Conservation (phyloP, 2,888 invertebrate genomes). For the Drosophila pseudotalamancana region DNA sequence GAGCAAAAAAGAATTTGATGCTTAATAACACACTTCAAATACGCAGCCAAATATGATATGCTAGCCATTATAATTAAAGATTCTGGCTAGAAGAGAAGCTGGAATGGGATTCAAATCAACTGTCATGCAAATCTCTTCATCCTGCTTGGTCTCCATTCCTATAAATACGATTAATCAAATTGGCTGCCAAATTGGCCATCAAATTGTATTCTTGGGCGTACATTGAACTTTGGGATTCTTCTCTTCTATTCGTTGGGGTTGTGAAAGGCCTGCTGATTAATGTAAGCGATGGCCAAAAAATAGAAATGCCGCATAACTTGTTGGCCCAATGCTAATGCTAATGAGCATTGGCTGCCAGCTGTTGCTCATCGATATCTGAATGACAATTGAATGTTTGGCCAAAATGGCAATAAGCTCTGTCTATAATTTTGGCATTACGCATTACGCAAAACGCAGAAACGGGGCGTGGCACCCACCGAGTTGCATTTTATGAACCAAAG, state of each 20-base stretch:
- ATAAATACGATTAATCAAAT: conserved; percentile 56
- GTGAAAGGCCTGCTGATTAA: conserved; percentile 66
- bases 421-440: conserved; percentile 22
- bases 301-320: conserved; percentile 41
- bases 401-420: conserved; percentile 7
- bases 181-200: conserved; percentile 31
- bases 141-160: conserved; percentile 47
- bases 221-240: conserved; percentile 58
- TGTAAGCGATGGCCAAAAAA: conserved; percentile 32
- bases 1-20: conserved; percentile 54
- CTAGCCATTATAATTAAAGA: conserved; percentile 30
- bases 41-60: conserved; percentile 36
- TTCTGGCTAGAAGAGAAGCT: too few relatives aligned
- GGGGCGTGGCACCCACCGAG: conserved; percentile 43
- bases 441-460: conserved; percentile 64
- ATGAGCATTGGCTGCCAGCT: conserved; percentile 1
- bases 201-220: conserved; percentile 28
- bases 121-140: conserved; percentile 70
- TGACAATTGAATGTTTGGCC: conserved; percentile 54
- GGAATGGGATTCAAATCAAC: conserved; percentile 23
- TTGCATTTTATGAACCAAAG: conserved; percentile 53
- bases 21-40: conserved; percentile 41
- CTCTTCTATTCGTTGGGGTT: conserved; percentile 9
- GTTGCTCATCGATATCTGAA: conserved; percentile 67
- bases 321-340: conserved; percentile 40